A percentile compares a stretch with the other conserved stretches of the same genome.
phyloP scores from a whole-genome alignment of 2,888 invertebrate genomes.

The Pandemis heparana region DNA sequence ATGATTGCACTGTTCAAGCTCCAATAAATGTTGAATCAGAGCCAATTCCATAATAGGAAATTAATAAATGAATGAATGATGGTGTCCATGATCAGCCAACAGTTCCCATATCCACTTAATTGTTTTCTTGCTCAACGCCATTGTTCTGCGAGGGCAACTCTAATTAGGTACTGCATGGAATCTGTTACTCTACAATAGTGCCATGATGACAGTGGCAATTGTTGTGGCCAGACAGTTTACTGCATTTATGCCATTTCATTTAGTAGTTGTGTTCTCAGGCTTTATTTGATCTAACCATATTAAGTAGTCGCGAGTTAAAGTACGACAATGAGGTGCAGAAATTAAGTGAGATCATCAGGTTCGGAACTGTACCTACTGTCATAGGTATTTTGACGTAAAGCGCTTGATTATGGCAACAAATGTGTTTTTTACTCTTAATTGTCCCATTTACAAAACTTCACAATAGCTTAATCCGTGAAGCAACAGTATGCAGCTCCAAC shows the following conservation, averaged over 20 bases:
- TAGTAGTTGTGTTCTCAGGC: not conserved
- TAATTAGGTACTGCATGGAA: constrained; percentile 35
- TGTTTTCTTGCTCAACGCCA: constrained; percentile 52
- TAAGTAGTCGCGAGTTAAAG: too few relatives aligned
- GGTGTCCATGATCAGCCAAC: constrained; percentile 29
- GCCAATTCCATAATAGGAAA: not conserved
- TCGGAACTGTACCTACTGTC: too few relatives aligned
- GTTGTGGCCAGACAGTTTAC: not conserved
- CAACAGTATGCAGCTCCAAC: not conserved
- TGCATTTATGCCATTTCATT: not conserved
- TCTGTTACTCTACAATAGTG: constrained; percentile 31
- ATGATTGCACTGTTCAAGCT: not conserved
- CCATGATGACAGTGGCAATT: constrained; percentile 33
- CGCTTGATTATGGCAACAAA: too few relatives aligned
- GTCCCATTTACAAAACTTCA: not conserved
- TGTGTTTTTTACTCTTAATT: too few relatives aligned
- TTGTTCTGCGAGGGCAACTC: constrained; percentile 54
- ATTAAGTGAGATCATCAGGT: not conserved
- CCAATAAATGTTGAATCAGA: not conserved
- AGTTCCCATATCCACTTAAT: constrained; percentile 50
- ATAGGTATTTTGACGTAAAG: too few relatives aligned
- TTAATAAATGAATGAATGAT: constrained; percentile 28
- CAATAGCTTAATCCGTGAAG: not conserved
- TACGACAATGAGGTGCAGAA: not conserved
- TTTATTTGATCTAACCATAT: too few relatives aligned